Percentiles rank a stretch among this genome's conserved stretches.
phyloP scores from a whole-genome alignment of 2,113 vertebrate genomes.

The Clarias magur region DNA sequence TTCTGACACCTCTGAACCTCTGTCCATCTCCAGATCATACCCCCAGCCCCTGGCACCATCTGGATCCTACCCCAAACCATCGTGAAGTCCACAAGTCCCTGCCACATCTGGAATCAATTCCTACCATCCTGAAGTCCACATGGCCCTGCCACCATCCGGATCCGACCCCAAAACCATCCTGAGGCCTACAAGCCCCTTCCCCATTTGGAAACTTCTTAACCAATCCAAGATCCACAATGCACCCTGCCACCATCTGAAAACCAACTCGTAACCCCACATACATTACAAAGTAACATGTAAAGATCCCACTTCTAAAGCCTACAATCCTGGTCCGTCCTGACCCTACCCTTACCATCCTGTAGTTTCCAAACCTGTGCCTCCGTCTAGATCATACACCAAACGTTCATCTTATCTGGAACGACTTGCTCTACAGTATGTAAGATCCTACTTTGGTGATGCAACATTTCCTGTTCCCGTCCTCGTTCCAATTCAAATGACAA shows the following conservation, averaged over 20 bases:
- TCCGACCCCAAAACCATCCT: neutral
- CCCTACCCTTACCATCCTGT: neutral
- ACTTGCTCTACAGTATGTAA: too few relatives aligned
- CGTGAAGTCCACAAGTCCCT: neutral
- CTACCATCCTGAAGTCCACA: neutral
- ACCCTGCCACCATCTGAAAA: too few relatives aligned
- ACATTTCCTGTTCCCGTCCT: too few relatives aligned
- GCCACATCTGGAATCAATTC: neutral
- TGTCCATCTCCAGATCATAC: neutral
- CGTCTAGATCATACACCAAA: neutral
- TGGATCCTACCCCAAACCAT: neutral
- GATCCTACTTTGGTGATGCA: too few relatives aligned
- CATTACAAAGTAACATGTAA: too few relatives aligned
- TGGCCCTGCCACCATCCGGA: neutral
- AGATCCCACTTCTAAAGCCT: neutral
- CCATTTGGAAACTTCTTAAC: too few relatives aligned
- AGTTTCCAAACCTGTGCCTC: neutral
- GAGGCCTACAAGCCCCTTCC: too few relatives aligned
- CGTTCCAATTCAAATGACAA: too few relatives aligned
- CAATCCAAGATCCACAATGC: too few relatives aligned
- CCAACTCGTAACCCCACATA: too few relatives aligned
- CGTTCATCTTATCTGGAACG: too few relatives aligned
- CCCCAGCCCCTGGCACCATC: neutral
- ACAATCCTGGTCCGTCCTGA: neutral
- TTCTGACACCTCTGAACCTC: neutral